A percentile compares a stretch with the other conserved stretches of the same genome.
phyloP scores from a whole-genome alignment of 2,113 vertebrate species.

The Charina bottae region DNA sequence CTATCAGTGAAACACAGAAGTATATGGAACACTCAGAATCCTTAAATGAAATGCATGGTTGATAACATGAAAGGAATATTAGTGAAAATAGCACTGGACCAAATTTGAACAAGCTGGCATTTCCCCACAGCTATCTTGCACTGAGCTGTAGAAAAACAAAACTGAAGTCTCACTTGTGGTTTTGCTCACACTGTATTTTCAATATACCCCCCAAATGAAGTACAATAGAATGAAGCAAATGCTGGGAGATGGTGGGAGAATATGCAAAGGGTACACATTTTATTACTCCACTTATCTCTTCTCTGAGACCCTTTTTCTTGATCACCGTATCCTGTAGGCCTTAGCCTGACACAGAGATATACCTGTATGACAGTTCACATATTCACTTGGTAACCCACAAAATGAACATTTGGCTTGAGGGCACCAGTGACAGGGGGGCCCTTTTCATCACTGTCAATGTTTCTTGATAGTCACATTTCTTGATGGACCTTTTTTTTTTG shows the following conservation, averaged over 20 bases:
- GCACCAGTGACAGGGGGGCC: neutral
- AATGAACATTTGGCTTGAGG: conserved; percentile 19
- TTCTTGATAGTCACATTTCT: conserved; percentile 26
- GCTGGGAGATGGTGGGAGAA: neutral
- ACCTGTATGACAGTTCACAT: conserved; percentile 40
- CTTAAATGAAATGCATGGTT: neutral
- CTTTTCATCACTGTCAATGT: conserved; percentile 3
- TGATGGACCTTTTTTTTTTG: conserved; percentile 19
- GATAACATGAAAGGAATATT: neutral
- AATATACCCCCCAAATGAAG: neutral
- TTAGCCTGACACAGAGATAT: conserved; percentile 18
- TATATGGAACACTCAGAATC: neutral
- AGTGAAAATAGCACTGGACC: neutral
- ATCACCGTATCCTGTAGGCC: neutral
- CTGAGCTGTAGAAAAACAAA: neutral
- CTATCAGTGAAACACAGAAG: neutral
- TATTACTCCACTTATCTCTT: neutral
- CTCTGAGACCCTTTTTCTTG: conserved; percentile 4
- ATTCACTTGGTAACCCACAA: conserved; percentile 45
- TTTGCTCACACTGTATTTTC: neutral
- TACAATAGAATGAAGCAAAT: neutral
- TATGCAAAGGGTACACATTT: neutral
- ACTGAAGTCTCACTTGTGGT: neutral
- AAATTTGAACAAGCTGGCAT: neutral
- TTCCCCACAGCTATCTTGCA: neutral